A percentile compares a stretch with the other conserved stretches of the same genome.
Evolutionary conservation across 1,140 invertebrate genomes (phyloP).

Genomic region (Pseudomyrmex dendroicus): DNA sequence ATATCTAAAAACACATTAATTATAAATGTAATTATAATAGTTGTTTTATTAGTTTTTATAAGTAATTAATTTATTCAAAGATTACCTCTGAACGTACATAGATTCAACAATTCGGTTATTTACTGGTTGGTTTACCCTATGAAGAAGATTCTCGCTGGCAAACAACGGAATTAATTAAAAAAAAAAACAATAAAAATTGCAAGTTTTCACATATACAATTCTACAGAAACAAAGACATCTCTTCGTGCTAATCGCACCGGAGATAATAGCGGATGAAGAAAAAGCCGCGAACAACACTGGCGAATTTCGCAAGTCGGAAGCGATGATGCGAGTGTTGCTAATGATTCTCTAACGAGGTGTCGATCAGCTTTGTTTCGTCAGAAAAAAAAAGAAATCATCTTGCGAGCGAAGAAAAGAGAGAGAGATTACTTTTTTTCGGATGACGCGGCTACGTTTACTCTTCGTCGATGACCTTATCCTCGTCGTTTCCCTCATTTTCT

Average conservation of each 20-base stretch:
- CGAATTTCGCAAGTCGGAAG: slow-evolving; percentile 54
- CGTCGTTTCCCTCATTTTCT: neutral
- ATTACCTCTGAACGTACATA: too few relatives aligned
- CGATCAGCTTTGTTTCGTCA: slow-evolving; percentile 71
- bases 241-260: neutral
- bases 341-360: slow-evolving; percentile 81
- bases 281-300: slow-evolving; percentile 42
- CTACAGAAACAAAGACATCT: slow-evolving; percentile 2
- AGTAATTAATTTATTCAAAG: too few relatives aligned
- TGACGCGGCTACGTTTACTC: neutral
- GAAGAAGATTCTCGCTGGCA: too few relatives aligned
- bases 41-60: too few relatives aligned
- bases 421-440: slow-evolving; percentile 53
- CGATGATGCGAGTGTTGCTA: slow-evolving; percentile 74
- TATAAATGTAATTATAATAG: too few relatives aligned
- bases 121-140: too few relatives aligned
- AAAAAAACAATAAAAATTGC: too few relatives aligned
- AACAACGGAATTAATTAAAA: too few relatives aligned
- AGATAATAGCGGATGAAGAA: neutral
- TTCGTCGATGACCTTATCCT: slow-evolving; percentile 9
- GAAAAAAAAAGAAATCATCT: slow-evolving; percentile 54
- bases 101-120: too few relatives aligned
- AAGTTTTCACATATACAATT: too few relatives aligned
- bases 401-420: slow-evolving; percentile 24
- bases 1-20: too few relatives aligned